Conservation (phyloP, 2,797 vertebrate genomes). For the Gallinago stenura region DNA sequence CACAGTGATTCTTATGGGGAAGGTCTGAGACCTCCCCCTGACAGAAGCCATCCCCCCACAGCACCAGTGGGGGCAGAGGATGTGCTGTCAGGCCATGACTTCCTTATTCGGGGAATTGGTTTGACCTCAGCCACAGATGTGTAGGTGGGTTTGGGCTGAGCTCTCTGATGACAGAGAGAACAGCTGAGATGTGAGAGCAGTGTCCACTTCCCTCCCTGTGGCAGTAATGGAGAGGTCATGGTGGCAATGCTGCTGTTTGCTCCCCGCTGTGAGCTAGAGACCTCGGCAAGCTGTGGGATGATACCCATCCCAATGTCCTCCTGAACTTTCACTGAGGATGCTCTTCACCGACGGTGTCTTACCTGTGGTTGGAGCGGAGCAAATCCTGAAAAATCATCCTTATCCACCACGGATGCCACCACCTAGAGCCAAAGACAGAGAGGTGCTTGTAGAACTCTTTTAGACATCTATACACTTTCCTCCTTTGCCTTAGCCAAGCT, state of each 20-base stretch:
- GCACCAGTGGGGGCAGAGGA: background rate
- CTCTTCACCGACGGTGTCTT: background rate
- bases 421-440: conserved; percentile 80
- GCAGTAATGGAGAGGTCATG: background rate
- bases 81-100: background rate
- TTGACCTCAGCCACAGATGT: background rate
- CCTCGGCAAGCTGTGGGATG: fast-evolving
- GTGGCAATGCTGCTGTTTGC: background rate
- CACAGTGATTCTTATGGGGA: fast-evolving
- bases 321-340: background rate
- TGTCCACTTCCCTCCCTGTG: fast-evolving
- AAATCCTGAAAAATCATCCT: conserved; percentile 93
- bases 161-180: background rate
- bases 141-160: background rate
- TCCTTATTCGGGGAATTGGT: fast-evolving
- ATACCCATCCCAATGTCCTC: fast-evolving
- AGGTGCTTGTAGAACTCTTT: background rate
- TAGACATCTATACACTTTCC: background rate
- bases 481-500: background rate
- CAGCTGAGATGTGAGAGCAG: background rate
- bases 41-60: fast-evolving
- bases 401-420: conserved; percentile 91
- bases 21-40: background rate
- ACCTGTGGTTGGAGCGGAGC: conserved; percentile 96
- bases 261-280: background rate